Conservation (phyloP, 2,888 invertebrate genomes). For the Erebia ligea region DNA sequence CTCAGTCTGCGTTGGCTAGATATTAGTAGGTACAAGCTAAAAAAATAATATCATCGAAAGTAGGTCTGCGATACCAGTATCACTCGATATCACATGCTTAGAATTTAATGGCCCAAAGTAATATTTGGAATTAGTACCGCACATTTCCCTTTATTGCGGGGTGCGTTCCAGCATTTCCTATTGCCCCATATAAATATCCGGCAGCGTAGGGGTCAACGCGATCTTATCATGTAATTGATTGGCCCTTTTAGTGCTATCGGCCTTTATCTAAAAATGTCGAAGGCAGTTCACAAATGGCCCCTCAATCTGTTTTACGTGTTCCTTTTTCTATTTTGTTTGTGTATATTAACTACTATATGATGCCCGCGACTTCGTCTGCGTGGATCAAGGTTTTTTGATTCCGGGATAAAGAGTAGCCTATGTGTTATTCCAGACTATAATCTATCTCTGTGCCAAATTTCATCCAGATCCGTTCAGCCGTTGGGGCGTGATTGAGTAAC, state of each 20-base stretch:
- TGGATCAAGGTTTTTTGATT: too few relatives aligned
- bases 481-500: too few relatives aligned
- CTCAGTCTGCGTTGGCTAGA: too few relatives aligned
- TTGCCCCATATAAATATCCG: conserved; percentile 39
- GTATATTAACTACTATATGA: neutral
- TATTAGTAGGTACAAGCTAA: neutral
- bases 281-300: conserved; percentile 44
- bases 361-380: too few relatives aligned
- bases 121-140: conserved; percentile 16
- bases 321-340: conserved; percentile 24
- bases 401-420: too few relatives aligned
- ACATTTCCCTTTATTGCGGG: conserved; percentile 21
- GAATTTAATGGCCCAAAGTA: conserved; percentile 2
- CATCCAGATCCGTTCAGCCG: too few relatives aligned
- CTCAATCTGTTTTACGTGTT: conserved; percentile 33
- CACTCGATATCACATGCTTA: conserved; percentile 2
- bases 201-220: conserved; percentile 45
- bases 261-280: conserved; percentile 54
- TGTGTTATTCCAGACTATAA: too few relatives aligned
- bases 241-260: conserved; percentile 62
- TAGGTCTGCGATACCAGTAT: neutral
- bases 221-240: conserved; percentile 68
- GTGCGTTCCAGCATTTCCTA: conserved; percentile 28
- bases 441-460: too few relatives aligned
- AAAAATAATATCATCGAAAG: neutral